A percentile compares a stretch with the other conserved stretches of the same genome.
Evolutionary conservation across 1,140 invertebrate genomes (phyloP).

Genomic region (Helicoverpa zea): DNA sequence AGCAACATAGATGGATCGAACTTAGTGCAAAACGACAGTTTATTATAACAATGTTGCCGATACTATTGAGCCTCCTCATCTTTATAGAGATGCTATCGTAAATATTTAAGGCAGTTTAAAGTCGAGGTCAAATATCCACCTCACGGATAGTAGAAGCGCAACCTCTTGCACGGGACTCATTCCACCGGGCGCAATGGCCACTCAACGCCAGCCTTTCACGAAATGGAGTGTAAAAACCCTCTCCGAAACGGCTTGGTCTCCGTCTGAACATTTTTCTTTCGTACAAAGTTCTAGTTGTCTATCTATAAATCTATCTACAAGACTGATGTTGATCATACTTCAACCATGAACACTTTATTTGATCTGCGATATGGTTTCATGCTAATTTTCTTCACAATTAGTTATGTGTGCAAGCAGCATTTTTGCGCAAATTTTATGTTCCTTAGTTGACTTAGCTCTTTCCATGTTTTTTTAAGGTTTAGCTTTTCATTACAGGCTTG

Average conservation of each 20-base stretch:
- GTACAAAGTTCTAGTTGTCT: neutral
- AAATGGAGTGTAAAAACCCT: neutral
- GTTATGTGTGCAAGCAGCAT: neutral
- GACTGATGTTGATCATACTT: conserved; percentile 60
- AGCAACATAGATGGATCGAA: no score
- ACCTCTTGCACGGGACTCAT: neutral
- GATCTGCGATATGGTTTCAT: conserved; percentile 79
- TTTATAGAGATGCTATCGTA: no score
- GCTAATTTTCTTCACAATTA: conserved; percentile 2
- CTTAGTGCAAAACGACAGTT: no score
- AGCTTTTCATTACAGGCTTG: neutral
- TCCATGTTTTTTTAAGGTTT: neutral
- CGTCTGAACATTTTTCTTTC: neutral
- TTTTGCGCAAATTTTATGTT: conserved; percentile 9
- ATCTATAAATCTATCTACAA: neutral
- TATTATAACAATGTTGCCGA: no score
- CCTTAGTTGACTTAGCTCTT: neutral
- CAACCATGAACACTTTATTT: conserved; percentile 75
- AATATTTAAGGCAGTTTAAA: neutral
- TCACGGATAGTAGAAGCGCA: neutral
- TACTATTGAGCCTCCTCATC: no score
- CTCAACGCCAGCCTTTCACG: neutral
- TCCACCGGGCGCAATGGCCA: neutral
- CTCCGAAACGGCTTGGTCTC: neutral
- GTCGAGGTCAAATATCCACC: neutral